Evolutionary conservation across 2,113 vertebrate genomes (phyloP).

Genomic region (Oreochromis tanganicae): DNA sequence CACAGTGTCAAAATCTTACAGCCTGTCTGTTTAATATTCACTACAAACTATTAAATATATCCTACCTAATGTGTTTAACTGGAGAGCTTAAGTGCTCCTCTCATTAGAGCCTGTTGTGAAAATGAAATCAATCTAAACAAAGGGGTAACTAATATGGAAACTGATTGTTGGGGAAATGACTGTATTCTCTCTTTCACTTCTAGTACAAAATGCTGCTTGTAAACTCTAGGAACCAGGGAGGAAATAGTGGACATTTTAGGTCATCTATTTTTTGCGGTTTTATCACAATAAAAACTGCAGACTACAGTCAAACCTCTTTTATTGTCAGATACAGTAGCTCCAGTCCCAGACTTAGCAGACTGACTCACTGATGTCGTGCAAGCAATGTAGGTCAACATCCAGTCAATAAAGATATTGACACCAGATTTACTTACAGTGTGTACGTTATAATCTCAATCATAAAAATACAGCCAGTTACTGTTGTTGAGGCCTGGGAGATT

Average conservation of each 20-base stretch:
- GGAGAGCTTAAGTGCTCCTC: not conserved
- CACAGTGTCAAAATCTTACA: not conserved
- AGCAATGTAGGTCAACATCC: slow-evolving; percentile 1
- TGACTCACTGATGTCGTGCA: not conserved
- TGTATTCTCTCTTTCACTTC: not conserved
- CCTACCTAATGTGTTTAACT: not conserved
- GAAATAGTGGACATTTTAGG: rapidly evolving
- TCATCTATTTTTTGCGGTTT: not conserved
- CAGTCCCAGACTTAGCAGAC: not conserved
- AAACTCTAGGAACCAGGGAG: not conserved
- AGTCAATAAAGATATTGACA: slow-evolving; percentile 42
- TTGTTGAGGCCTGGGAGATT: not conserved
- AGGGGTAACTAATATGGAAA: not conserved
- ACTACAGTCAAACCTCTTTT: not conserved
- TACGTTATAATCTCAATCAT: not conserved
- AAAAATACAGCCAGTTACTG: not conserved
- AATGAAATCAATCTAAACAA: not conserved
- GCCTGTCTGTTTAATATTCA: not conserved
- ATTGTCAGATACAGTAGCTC: not conserved
- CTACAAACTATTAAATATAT: not conserved
- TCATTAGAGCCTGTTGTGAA: not conserved
- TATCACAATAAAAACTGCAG: not conserved
- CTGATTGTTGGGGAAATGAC: not conserved
- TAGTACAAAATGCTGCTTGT: not conserved
- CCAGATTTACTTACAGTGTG: not conserved